Conservation (phyloP, 2,113 vertebrate genomes). For the Solenodon paradoxus region DNA sequence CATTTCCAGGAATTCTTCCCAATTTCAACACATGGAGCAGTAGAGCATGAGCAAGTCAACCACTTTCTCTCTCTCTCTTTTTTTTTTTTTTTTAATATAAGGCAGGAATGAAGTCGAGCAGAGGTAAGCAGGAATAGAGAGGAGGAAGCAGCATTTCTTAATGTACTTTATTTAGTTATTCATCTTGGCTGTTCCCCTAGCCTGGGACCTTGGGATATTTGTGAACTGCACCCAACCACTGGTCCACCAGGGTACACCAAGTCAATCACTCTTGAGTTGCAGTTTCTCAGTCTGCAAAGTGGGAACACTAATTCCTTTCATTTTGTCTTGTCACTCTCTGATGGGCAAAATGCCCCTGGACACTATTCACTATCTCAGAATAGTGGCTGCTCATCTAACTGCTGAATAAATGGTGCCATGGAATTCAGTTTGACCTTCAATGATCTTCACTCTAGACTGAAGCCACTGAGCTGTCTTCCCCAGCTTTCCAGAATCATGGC, state of each 20-base stretch:
- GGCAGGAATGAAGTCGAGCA: too few relatives aligned
- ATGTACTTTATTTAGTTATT: too few relatives aligned
- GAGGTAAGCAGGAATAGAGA: too few relatives aligned
- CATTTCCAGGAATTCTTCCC: not conserved
- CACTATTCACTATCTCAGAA: not conserved
- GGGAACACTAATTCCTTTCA: not conserved
- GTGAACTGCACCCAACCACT: too few relatives aligned
- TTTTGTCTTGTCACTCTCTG: not conserved
- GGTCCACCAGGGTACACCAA: too few relatives aligned
- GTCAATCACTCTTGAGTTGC: too few relatives aligned
- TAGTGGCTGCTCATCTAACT: not conserved
- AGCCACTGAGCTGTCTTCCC: constrained; percentile 90
- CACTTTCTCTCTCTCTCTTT: too few relatives aligned
- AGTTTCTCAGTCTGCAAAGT: not conserved
- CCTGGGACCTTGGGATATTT: too few relatives aligned
- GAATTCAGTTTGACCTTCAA: not conserved
- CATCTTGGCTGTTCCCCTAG: too few relatives aligned
- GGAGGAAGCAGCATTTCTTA: too few relatives aligned
- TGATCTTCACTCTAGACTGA: constrained; percentile 87
- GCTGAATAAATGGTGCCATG: not conserved
- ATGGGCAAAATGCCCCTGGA: not conserved
- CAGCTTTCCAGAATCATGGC: constrained; percentile 87
- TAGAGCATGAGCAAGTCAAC: not conserved
- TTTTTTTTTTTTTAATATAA: too few relatives aligned
- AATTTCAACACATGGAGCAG: not conserved